These are phyloP conservation scores for Gila robusta DNA, from an alignment of 2,797 vertebrate species.

Conservation along the genomic window DNA sequence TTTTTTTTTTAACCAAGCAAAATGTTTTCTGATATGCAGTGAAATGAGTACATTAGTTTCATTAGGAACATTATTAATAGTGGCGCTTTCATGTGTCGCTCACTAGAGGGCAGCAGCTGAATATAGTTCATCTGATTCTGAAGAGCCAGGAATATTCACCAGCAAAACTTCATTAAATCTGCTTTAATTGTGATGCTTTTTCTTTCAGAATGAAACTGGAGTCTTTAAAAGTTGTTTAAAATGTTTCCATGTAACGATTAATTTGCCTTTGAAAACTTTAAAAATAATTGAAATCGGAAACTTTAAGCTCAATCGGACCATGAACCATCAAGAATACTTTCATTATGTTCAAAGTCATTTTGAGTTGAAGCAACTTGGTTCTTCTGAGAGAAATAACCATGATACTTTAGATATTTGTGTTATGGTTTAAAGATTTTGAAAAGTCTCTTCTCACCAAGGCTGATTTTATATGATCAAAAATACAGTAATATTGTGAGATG, in stretches of 20 bases:
- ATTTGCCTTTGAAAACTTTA: no score
- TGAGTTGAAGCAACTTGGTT: not conserved
- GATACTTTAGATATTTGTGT: not conserved
- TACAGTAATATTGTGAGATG: not conserved
- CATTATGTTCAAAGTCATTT: not conserved
- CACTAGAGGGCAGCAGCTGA: conserved; percentile 51
- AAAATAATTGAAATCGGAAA: no score
- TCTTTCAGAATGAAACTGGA: not conserved
- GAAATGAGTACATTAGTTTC: not conserved
- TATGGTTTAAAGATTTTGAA: not conserved
- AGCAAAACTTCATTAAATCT: no score
- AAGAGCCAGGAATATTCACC: not conserved
- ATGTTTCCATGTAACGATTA: not conserved
- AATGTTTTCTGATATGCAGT: no score
- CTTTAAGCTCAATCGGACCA: not conserved
- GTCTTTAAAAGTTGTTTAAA: not conserved
- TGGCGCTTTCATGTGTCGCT: not conserved
- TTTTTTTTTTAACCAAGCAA: accelerated
- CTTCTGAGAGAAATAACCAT: not conserved
- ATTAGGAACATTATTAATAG: not conserved
- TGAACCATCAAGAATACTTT: not conserved
- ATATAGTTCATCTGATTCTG: not conserved
- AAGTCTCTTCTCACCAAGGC: not conserved
- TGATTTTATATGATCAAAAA: not conserved
- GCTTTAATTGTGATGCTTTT: not conserved